Percentiles rank a stretch among this genome's conserved stretches.
Conservation (phyloP, 2,113 vertebrate species). For the Mustelus asterias region DNA sequence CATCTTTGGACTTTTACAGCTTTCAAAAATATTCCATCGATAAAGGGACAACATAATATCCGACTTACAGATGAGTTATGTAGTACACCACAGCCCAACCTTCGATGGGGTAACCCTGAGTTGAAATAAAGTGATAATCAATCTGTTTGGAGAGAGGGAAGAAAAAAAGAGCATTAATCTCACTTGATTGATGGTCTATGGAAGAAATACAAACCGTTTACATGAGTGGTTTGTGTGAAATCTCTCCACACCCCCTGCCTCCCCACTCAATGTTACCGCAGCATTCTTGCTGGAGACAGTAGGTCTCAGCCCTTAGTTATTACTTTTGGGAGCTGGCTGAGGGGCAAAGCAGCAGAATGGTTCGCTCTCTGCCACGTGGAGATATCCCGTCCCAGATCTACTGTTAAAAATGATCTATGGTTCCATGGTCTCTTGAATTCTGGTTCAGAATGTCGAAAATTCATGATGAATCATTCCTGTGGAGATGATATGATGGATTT, state of each 20-base stretch:
- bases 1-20: background rate
- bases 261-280: background rate
- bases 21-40: background rate
- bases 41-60: background rate
- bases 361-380: background rate
- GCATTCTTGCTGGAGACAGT: background rate
- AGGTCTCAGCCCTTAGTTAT: background rate
- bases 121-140: slow-evolving; percentile 82
- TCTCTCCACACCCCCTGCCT: background rate
- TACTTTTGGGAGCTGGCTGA: background rate
- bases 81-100: slow-evolving; percentile 85
- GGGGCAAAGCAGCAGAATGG: background rate
- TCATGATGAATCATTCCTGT: background rate
- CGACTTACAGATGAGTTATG: slow-evolving; percentile 78
- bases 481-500: background rate
- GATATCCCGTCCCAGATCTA: background rate
- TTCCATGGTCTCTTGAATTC: background rate
- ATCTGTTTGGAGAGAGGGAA: slow-evolving; percentile 57
- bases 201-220: background rate
- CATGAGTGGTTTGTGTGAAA: background rate
- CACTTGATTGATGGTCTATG: background rate
- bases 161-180: slow-evolving; percentile 1
- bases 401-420: background rate
- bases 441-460: background rate
- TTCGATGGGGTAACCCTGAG: slow-evolving; percentile 76